Base-by-base conservation (phyloP, 1,140 invertebrate species). In the Meloidogyne chitwoodi region DNA sequence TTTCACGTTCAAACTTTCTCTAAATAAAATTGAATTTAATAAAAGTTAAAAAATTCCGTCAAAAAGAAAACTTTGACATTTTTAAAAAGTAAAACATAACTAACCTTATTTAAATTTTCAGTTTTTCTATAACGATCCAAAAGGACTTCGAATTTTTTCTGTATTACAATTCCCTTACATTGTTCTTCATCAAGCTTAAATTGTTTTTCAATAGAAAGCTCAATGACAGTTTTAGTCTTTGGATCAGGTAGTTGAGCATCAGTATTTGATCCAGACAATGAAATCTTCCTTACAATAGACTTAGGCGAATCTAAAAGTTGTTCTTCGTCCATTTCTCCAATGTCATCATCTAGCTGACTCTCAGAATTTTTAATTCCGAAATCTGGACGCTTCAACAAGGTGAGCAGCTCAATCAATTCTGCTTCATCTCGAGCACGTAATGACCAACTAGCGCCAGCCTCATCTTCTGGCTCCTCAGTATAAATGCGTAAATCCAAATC, bases 401-500 rank as follows among this genome's bases (percentile, higher is more conserved):
- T 48, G 8, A 81, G 78, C 12, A 81, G 34, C 29, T 64, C 31
- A 41, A 65, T 26, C 29, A 81, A 61, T 41, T 75, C 80, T n/a
- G 66, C 31, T 26, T 78, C 26, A 26, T 79, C 27, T 16, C 79
- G n/a, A 27, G 81, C 77, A 26, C 48, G 75, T 31, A 82, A 68
- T 8, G 29, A 16, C 81, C 81, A 82, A 26, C 75, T 83, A 16
- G 44, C 66, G 29, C 81, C 81, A 26, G 81, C 63, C 16, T 66
- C 44, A 68, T 82, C 81, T 11, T 82, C 81, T 14, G 81, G 72
- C 41, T 82, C 81, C n/a, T 77, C 79, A 6, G 81, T 71, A 48
- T 80, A 82, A 6, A 82, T 69, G 2, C 81, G 79, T 22, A 82
- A 56, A 64, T 83, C 79, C 0, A 82, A 44, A 24, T 82, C 79